These are phyloP conservation scores for Parapsyche elsis DNA, from an alignment of 1,140 invertebrate genomes.

Conservation along the genomic window DNA sequence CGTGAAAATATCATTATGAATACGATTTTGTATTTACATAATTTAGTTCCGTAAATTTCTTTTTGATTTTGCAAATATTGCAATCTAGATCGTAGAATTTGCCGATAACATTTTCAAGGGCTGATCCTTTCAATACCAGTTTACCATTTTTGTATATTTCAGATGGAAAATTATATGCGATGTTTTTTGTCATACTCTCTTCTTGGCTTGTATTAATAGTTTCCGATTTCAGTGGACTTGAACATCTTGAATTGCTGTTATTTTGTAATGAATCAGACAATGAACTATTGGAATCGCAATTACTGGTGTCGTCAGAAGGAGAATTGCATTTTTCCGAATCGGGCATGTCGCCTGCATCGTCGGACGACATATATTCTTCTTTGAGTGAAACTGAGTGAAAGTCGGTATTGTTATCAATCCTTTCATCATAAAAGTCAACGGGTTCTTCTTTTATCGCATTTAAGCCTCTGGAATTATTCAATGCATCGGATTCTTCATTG, in stretches of 20 bases:
- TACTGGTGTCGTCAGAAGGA: not conserved
- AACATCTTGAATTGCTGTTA: not conserved
- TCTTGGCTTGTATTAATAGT: not conserved
- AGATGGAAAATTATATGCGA: not conserved
- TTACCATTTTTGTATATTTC: conserved; percentile 46
- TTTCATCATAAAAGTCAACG: too few species aligned
- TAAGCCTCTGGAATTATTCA: too few species aligned
- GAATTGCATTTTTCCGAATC: too few species aligned
- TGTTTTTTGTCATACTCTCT: not conserved
- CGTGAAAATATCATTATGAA: not conserved
- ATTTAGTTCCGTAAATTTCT: conserved; percentile 16
- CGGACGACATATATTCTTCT: too few species aligned
- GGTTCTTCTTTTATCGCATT: too few species aligned
- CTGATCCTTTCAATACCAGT: conserved; percentile 30
- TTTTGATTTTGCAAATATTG: conserved; percentile 28
- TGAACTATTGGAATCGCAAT: not conserved
- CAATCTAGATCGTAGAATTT: conserved; percentile 43
- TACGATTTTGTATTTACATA: conserved; percentile 18
- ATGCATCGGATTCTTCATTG: too few species aligned
- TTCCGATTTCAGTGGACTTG: not conserved
- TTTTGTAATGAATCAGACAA: not conserved
- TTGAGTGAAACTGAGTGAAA: too few species aligned
- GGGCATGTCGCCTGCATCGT: too few species aligned
- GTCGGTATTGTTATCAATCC: too few species aligned
- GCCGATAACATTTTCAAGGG: conserved; percentile 21